These are phyloP conservation scores for Acanthosepion esculentum DNA, from an alignment of 2,888 invertebrate genomes.

Conservation along the genomic window DNA sequence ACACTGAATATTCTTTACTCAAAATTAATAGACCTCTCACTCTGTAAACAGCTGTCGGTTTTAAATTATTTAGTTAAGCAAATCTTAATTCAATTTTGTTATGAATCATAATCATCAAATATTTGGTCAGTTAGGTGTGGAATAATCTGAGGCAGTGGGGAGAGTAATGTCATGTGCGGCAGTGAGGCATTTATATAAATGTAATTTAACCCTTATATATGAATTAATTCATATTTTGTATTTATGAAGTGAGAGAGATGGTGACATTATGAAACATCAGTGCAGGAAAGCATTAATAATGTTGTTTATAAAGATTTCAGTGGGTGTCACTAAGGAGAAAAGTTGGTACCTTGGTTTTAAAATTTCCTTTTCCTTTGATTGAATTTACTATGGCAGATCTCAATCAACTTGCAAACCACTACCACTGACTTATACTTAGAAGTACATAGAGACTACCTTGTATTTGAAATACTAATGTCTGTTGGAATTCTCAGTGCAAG, in stretches of 20 bases:
- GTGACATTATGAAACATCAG: too few species aligned
- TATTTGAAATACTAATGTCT: not conserved
- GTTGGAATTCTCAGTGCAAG: not conserved
- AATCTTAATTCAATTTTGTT: not conserved
- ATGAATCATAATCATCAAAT: not conserved
- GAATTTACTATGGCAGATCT: not conserved
- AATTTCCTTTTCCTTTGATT: not conserved
- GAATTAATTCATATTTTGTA: not conserved
- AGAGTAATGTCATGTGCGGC: not conserved
- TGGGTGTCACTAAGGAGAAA: too few species aligned
- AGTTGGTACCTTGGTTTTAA: too few species aligned
- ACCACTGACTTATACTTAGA: not conserved
- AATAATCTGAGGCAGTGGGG: not conserved
- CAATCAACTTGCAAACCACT: not conserved
- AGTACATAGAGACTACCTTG: not conserved
- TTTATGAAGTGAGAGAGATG: too few species aligned
- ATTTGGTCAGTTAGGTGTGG: not conserved
- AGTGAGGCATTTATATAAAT: not conserved
- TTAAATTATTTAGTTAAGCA: not conserved
- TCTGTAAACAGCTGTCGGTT: not conserved
- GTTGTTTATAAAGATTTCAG: too few species aligned
- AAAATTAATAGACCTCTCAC: not conserved
- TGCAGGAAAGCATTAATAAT: too few species aligned
- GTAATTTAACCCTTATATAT: not conserved
- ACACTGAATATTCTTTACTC: too few species aligned